Base-by-base conservation (phyloP, 2,797 vertebrate species). In the Melopsittacus undulatus region DNA sequence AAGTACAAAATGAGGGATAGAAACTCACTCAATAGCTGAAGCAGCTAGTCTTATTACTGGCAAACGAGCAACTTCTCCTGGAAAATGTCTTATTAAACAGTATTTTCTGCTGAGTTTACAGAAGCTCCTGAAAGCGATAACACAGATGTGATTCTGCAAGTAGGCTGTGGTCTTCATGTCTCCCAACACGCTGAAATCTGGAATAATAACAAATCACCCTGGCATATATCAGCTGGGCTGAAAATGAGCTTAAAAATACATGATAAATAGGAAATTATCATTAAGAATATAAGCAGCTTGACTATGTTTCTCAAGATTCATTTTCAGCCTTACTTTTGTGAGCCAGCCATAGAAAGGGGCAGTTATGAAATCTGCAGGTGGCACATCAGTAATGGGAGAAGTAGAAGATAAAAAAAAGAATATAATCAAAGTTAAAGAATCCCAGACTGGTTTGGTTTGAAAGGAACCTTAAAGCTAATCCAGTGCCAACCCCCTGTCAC, bases 91-190 rank as follows among this genome's bases (percentile, higher is more conserved):
- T n/a, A 57, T 51, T 91, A 34, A 91, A 92, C 73, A 5, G 69
- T 74, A 85, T 94, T 96, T 94, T 94, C 72, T 88, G 91, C 75
- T 85, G 79, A 89, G 64, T 12, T 85, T 36, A 74, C 56, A 64
- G 56, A 32, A 61, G 40, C 49, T 92, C 54, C 49, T 0, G 0
- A 78, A 93, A 87, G 61, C 0, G 3, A 11, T 70, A 80, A 27
- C 6, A 5, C 18, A 59, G 86, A 46, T 26, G 20, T 6, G 49
- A 19, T 72, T 48, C 48, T 42, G 30, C 3, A 5, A 32, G 57
- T 23, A 91, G 69, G 59, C 18, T 82, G 57, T 79, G 52, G 63
- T 57, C 57, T 86, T 89, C 40, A 2, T 8, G 22, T 43, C 90
- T 83, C 64, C 52, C 13, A n/a, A 48, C 52, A 24, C 0, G 0